Percentiles rank a stretch among this genome's conserved stretches.
Evolutionary conservation across 2,113 vertebrate species (phyloP).

Genomic region (Narcine bancroftii): DNA sequence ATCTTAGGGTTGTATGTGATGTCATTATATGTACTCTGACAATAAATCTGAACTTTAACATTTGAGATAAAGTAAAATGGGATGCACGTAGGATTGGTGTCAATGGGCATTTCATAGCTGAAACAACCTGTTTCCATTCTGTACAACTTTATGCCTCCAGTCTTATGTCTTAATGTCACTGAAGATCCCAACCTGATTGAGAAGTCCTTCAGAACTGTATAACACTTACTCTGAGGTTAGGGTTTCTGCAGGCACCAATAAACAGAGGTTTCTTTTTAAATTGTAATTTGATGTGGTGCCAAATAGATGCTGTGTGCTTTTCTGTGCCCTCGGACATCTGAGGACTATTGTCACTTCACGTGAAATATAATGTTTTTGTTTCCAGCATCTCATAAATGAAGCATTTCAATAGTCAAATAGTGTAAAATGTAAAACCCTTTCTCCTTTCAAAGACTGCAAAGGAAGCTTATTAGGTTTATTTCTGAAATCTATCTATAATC

Average conservation of each 20-base stretch:
- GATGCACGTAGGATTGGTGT: too few species aligned
- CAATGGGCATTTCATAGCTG: too few species aligned
- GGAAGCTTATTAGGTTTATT: not conserved
- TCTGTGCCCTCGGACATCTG: not conserved
- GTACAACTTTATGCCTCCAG: too few species aligned
- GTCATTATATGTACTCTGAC: too few species aligned
- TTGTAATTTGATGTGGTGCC: too few species aligned
- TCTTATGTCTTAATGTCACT: too few species aligned
- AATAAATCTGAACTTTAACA: too few species aligned
- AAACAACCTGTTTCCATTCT: too few species aligned
- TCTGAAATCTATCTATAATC: not conserved
- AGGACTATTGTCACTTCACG: too few species aligned
- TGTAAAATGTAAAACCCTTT: not conserved
- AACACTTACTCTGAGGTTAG: not conserved
- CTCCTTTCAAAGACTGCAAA: not conserved
- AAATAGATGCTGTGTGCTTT: too few species aligned
- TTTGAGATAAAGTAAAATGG: too few species aligned
- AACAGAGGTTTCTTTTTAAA: not conserved
- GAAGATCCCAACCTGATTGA: not conserved
- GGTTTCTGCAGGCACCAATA: not conserved
- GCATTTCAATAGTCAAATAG: not conserved
- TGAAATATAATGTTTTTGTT: not conserved
- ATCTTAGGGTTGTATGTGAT: too few species aligned
- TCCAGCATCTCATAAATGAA: not conserved
- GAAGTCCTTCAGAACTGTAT: not conserved